Evolutionary conservation across 2,113 vertebrate genomes (phyloP), one percentile per base, ranked within the genome.

Genomic region (Maccullochella peelii): DNA sequence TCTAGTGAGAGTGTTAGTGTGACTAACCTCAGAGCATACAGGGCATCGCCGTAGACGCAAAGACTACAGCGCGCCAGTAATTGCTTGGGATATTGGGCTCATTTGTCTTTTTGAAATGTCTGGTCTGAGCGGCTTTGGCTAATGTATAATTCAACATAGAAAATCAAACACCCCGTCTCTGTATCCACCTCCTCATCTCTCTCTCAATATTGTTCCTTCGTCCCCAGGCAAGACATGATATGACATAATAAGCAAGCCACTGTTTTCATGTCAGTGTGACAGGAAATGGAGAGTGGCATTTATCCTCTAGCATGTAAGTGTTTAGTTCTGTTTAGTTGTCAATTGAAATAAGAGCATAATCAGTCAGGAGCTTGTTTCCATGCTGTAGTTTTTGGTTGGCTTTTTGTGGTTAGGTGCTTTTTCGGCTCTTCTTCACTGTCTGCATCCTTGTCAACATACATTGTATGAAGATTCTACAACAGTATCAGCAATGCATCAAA

Each of bases 101-200:
- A 80, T 91, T 86, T 88, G 86, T 92, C 87, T 90, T 44, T 75
- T 57, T 76, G 57, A 83, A 89, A 84, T 66, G 80, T 84, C 79
- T 85, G 20, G 81, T 89, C 77, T 84, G 66, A 76, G 79, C 89
- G 75, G 82, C 85, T 90, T 86, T 73, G 77, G 72, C 68, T 89
- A 72, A 92, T 91, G 82, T 91, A 82, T 92, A 93, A 91, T 93
- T 89, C 87, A 89, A 40, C 80, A 42, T 18, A 73, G 73, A 86
- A 89, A 92, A 89, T 86, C 73, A 84, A 92, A 87, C 78, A 73
- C 58, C 61, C 76, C 25, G 63, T 87, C 74, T 78, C 86, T 70
- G 58, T 79, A 83, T 90, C 91, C 88, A 79, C 87, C 88, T 89
- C 80, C 82, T 86, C 86, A 77, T 79, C 62, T 79, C 59, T 62